Base-by-base conservation (phyloP, 2,113 vertebrate genomes). In the Sinosuthora webbiana region DNA sequence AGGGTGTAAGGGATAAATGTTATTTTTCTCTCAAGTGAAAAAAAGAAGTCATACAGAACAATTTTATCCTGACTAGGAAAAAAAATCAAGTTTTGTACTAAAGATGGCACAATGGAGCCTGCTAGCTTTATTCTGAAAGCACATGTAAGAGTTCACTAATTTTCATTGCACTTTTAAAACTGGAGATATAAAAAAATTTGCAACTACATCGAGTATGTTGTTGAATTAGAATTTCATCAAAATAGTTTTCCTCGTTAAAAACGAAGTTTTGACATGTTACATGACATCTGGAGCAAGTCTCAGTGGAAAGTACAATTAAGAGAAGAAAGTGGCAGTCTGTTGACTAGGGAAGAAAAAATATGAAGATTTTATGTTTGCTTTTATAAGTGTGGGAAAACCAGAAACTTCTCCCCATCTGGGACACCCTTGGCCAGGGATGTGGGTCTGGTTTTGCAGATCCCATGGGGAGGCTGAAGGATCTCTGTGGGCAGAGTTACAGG, bases 341-440 rank as follows among this genome's bases (percentile, higher is more conserved):
- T 60, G 47, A 18, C 25, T 17, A n/a, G 20, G 10, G 3, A 1
- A 10, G 3, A 0, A 8, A 7, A 5, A 3, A 21, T 45, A 49
- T 16, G 6, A 14, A 55, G 7, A 80, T 50, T 86, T 76, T n/a
- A 4, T 2, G 12, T 82, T 86, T 71, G 20, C 18, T 70, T 22
- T 19, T 44, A 5, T 9, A 23, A 56, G 5, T 7, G 21, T 12
- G 73, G 11, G 5, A 83, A 73, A 39, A 11, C 2, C 56, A 44
- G 47, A 62, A 21, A 25, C 27, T 37, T 44, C 21, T 71, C 63
- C 27, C 64, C 44, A 53, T 11, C 20, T 21, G 28, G 18, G 23
- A 22, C 55, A 19, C 13, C 44, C 31, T 42, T 24, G 13, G 28
- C 31, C 59, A 77, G 52, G 19, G 37, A 27, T 10, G 16, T 12